Percentiles rank a stretch among this genome's conserved stretches.
phyloP scores from a whole-genome alignment of 2,113 vertebrate species.

The Aptenodytes patagonicus region DNA sequence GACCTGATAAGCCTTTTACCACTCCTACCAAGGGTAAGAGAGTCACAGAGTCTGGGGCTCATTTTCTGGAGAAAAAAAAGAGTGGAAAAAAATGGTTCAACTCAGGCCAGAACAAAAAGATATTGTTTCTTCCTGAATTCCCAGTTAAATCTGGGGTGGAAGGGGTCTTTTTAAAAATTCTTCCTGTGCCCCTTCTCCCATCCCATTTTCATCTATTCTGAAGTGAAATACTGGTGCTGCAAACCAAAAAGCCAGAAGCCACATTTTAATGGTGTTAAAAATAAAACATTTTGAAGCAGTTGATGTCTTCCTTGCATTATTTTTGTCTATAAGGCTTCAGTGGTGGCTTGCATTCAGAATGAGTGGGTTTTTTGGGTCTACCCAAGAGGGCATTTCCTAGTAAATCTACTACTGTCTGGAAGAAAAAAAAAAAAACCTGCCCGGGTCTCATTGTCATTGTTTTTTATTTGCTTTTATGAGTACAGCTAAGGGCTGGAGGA shows the following conservation, averaged over 20 bases:
- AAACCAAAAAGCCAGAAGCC: neutral
- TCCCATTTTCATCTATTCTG: neutral
- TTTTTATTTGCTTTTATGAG: slow-evolving; percentile 21
- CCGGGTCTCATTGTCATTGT: neutral
- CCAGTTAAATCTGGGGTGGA: neutral
- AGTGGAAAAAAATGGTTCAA: neutral
- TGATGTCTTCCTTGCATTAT: neutral
- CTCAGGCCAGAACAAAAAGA: neutral
- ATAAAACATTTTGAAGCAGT: neutral
- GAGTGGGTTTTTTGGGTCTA: neutral
- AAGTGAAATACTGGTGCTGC: neutral
- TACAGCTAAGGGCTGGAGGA: slow-evolving; percentile 6
- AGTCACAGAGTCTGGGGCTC: neutral
- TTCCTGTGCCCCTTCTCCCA: neutral
- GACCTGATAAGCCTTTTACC: neutral
- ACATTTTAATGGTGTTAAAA: neutral
- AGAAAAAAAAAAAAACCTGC: neutral
- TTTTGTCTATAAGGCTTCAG: neutral
- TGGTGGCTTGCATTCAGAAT: neutral
- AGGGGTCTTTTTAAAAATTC: neutral
- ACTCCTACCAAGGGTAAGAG: neutral
- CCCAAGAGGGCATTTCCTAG: neutral
- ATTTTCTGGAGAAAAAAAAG: neutral
- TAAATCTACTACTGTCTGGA: neutral
- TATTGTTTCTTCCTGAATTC: neutral